These are phyloP conservation scores for Carapus acus DNA, from an alignment of 2,797 vertebrate species.

Conservation along the genomic window DNA sequence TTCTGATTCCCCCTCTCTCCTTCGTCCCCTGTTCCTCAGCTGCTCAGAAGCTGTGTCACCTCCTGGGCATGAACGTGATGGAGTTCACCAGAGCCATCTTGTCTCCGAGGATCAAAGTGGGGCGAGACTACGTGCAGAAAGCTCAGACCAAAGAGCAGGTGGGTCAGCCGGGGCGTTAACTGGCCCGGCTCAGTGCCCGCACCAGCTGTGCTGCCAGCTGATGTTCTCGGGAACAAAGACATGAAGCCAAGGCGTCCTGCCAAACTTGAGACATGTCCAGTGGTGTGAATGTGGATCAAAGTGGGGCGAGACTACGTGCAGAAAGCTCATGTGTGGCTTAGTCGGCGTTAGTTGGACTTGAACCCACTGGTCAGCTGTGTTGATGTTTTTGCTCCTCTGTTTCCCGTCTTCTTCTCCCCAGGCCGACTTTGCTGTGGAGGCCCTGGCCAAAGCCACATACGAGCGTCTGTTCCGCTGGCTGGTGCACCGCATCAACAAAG, in stretches of 20 bases:
- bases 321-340: too few species aligned
- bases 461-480: constrained; percentile 98
- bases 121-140: constrained; percentile 97
- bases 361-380: too few species aligned
- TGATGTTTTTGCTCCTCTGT: too few species aligned
- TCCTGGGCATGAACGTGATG: constrained; percentile 92
- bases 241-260: too few species aligned
- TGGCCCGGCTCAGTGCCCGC: too few species aligned
- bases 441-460: constrained; percentile 92
- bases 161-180: constrained; percentile 34
- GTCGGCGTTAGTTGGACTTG: too few species aligned
- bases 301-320: constrained; percentile 98
- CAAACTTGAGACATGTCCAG: too few species aligned
- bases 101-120: constrained; percentile 96
- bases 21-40: constrained; percentile 63
- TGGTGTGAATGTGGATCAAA: too few species aligned
- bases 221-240: too few species aligned
- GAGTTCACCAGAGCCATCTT: constrained; percentile 95
- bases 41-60: constrained; percentile 96
- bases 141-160: constrained; percentile 99
- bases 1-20: neutral
- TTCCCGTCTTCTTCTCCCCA: constrained; percentile 47
- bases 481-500: constrained; percentile 95
- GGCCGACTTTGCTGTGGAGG: constrained; percentile 98
- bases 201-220: too few species aligned